Evolutionary conservation across 2,797 vertebrate genomes (phyloP).

Genomic region (Pangasius larnaudii): DNA sequence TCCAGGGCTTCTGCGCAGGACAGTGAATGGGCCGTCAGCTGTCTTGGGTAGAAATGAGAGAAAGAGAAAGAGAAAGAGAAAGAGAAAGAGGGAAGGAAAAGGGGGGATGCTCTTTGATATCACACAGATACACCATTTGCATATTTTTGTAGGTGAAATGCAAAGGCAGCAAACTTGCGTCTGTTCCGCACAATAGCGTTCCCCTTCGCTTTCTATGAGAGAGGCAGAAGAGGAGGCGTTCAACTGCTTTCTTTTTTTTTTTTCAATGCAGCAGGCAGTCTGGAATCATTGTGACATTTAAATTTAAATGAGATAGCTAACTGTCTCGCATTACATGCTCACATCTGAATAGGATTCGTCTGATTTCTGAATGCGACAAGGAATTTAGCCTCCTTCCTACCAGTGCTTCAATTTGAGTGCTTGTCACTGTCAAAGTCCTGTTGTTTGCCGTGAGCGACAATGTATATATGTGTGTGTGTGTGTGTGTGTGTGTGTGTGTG

Average conservation of each 20-base stretch:
- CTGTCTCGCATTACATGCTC: constrained; percentile 27
- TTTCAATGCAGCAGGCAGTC: constrained; percentile 39
- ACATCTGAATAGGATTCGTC: not conserved
- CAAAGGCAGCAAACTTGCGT: constrained; percentile 84
- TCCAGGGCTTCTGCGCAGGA: constrained; percentile 54
- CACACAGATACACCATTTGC: constrained; percentile 86
- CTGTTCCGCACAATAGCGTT: constrained; percentile 73
- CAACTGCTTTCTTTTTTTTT: constrained; percentile 13
- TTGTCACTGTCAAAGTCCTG: constrained; percentile 36
- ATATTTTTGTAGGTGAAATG: constrained; percentile 87
- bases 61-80: constrained; percentile 38
- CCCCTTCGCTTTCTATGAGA: constrained; percentile 57
- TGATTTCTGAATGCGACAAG: constrained; percentile 22
- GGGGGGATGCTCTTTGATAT: constrained; percentile 76
- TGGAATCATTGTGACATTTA: constrained; percentile 48
- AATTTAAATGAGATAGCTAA: constrained; percentile 41
- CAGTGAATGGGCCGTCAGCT: constrained; percentile 77
- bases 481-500: constrained; percentile 31
- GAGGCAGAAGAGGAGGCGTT: constrained; percentile 13
- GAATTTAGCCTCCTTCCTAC: constrained; percentile 5
- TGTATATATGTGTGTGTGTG: constrained; percentile 42
- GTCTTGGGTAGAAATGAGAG: constrained; percentile 58
- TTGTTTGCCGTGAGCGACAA: constrained; percentile 20
- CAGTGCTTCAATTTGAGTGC: constrained; percentile 26
- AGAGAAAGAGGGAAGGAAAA: constrained; percentile 28